phyloP scores from a whole-genome alignment of 2,113 vertebrate genomes.

The Psammodynastes pulverulentus region DNA sequence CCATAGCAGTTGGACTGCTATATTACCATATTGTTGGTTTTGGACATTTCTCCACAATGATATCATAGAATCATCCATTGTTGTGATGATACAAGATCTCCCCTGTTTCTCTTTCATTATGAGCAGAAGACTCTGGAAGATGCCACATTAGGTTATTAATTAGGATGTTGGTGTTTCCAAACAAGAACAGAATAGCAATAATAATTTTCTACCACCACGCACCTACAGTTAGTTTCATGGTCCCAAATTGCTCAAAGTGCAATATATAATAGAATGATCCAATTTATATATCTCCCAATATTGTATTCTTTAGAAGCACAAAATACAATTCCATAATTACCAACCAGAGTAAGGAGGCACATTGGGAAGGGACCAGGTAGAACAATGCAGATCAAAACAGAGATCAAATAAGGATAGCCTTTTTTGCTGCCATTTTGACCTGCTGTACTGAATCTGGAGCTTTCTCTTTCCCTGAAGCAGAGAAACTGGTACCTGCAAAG shows the following conservation, averaged over 20 bases:
- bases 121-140: not conserved
- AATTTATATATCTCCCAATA: not conserved
- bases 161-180: not conserved
- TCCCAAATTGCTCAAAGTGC: not conserved
- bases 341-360: not conserved
- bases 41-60: not conserved
- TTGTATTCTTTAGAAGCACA: not conserved
- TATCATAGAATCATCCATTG: not conserved
- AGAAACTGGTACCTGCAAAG: constrained; percentile 62
- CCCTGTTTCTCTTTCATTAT: not conserved
- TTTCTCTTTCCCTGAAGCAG: not conserved
- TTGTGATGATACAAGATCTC: not conserved
- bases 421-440: not conserved
- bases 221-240: not conserved
- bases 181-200: not conserved
- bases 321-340: not conserved
- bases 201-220: not conserved
- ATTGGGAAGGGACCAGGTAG: not conserved
- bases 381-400: not conserved
- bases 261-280: not conserved
- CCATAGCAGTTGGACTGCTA: not conserved
- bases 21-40: not conserved
- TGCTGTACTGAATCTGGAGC: not conserved
- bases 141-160: not conserved
- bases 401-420: not conserved